Conservation (phyloP, 2,888 invertebrate genomes). For the Lithophane leautieri region DNA sequence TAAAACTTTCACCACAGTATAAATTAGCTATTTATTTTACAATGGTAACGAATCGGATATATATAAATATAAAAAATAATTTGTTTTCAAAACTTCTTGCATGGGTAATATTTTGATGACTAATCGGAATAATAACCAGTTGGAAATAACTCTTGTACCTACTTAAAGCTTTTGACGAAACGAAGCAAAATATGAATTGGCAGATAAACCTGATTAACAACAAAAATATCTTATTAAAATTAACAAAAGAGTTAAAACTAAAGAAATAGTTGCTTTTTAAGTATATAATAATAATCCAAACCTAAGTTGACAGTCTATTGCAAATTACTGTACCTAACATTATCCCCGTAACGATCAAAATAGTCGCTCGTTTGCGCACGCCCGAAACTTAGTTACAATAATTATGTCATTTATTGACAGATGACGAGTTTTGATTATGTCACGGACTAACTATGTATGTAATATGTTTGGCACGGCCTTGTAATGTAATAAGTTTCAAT, state of each 20-base stretch:
- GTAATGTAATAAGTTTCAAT: neutral
- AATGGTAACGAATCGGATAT: too few species aligned
- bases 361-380: constrained; percentile 31
- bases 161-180: neutral
- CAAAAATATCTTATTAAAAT: neutral
- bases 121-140: neutral
- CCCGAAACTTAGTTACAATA: constrained; percentile 37
- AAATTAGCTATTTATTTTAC: neutral
- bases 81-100: too few species aligned
- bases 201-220: too few species aligned
- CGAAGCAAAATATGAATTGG: too few species aligned
- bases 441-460: neutral
- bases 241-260: neutral
- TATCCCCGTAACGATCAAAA: constrained; percentile 12
- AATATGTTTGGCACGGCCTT: neutral
- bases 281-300: too few species aligned
- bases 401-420: constrained; percentile 43
- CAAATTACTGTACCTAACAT: neutral
- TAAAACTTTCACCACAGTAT: neutral
- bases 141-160: neutral
- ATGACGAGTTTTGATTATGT: constrained; percentile 24
- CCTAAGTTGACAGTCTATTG: neutral
- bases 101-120: neutral
- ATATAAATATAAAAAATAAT: too few species aligned
- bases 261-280: neutral